Evolutionary conservation across 2,888 invertebrate genomes (phyloP), one percentile per base, ranked within the genome.

Genomic region (Epinotia nisella): DNA sequence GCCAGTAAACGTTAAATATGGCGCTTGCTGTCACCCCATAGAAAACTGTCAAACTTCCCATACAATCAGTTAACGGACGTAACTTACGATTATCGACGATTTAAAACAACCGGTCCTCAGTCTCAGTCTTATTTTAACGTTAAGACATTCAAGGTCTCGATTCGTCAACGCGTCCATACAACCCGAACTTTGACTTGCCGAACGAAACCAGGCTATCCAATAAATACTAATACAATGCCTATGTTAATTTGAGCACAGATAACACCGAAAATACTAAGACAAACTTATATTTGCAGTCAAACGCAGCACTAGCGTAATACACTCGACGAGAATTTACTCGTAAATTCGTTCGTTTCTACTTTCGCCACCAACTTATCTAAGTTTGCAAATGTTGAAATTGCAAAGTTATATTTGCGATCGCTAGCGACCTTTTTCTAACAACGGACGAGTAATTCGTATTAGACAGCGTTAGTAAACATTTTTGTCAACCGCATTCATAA

Each of bases 121-220:
- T 21, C 55, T 19, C 55, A 55, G 24, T 13, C 55, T 11, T 21
- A 55, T 55, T 55, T 3, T n/a, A n/a, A 55, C 55, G 13, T 55
- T 55, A 55, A 55, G 55, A 24, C 19, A 55, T 21, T 45, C n/a
- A 55, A 24, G 55, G 55, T 55, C 55, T 24, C 55, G 55, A 13
- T n/a, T 29, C 3, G 11, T 10, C 59, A 35, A 19, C 53, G 53
- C 21, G 17, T 11, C 9, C 17, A 59, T 60, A 29, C 41, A 53
- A 61, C 60, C 55, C 7, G 56, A 29, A 61, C 61, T 67, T 29
- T 67, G 67, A 49, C 71, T 17, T 15, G 4, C 2, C 51, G 7
- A 66, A 60, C n/a, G 17, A 49, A 60, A 66, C 71, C 60, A 60
- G 66, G 71, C 21, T 60, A 55, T 21, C 65, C 19, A 51, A 60